Evolutionary conservation across 2,113 vertebrate genomes (phyloP), one percentile per base, ranked within the genome.

Genomic region (Dasyprocta punctata): DNA sequence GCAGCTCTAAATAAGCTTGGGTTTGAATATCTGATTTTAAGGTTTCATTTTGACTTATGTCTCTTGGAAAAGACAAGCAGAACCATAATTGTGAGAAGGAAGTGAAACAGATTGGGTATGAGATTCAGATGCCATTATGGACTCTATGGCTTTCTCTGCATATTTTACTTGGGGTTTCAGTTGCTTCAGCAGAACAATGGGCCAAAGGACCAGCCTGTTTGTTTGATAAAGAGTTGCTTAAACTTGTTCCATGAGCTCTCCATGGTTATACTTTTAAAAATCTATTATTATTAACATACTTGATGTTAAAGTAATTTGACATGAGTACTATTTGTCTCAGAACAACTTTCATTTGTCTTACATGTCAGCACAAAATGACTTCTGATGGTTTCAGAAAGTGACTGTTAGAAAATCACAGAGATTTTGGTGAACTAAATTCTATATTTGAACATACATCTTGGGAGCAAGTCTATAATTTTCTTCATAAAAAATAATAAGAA

Each of bases 241-340:
- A 61, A 69, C 17, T 60, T 75, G 56, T 11, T 56, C 7, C 77
- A 20, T 38, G 56, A 60, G 11, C 7, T 38, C 41, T 84, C 20
- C 54, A 7, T 90, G 44, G 26, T 90, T 77, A 54, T n/a, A 63
- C 9, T 85, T 95, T 41, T 83, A 24, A 52, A 65, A 86, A 92
- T 52, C 58, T 44, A 8, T 83, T 67, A 65, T 80, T 80, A 80
- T 95, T 96, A 52, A 83, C 0, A 69, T 96, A 86, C 47, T 97
- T 89, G 33, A 44, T 30, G 94, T 93, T 47, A 44, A 52, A 78
- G 56, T 75, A 92, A 58, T 54, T 86, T 33, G 89, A 80, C 73
- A n/a, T 81, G 26, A 91, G 91, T 96, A 78, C 38, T 93, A 52
- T 67, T 91, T 52, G 5, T 94, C 96, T 96, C 86, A 58, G 84